These are phyloP conservation scores for Auanema freiburgensis DNA, from an alignment of 2,888 invertebrate species.

Conservation along the genomic window DNA sequence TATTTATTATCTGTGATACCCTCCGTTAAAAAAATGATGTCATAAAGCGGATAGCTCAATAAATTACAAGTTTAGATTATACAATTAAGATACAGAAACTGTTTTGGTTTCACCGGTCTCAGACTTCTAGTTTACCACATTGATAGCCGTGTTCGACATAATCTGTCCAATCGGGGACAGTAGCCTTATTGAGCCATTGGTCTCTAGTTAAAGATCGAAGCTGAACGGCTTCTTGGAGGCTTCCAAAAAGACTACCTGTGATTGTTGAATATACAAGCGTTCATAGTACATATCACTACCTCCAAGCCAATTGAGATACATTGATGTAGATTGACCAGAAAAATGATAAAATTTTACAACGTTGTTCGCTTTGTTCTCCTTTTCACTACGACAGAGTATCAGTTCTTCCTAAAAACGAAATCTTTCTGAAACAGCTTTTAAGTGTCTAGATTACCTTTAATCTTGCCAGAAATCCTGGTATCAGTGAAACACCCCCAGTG, in stretches of 20 bases:
- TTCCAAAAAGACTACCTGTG: slow-evolving; percentile 14
- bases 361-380: slow-evolving; percentile 23
- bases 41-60: not conserved
- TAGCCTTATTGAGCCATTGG: slow-evolving; percentile 9
- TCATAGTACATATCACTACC: not conserved
- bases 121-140: slow-evolving; percentile 2
- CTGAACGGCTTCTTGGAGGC: slow-evolving; percentile 12
- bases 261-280: not conserved
- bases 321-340: not conserved
- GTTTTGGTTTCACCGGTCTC: too few species aligned
- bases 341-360: slow-evolving; percentile 31
- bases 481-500: slow-evolving; percentile 82
- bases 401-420: slow-evolving; percentile 23
- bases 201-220: slow-evolving; percentile 14
- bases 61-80: not conserved
- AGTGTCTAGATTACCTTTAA: slow-evolving; percentile 69
- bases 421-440: not conserved
- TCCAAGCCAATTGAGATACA: not conserved
- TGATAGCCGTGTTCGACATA: slow-evolving; percentile 13
- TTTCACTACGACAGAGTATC: slow-evolving; percentile 9
- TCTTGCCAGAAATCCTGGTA: slow-evolving; percentile 81
- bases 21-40: not conserved
- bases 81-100: too few species aligned
- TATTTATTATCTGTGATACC: slow-evolving; percentile 1
- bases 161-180: slow-evolving; percentile 21